phyloP scores from a whole-genome alignment of 1,140 invertebrate species.

The Idris sp. region DNA sequence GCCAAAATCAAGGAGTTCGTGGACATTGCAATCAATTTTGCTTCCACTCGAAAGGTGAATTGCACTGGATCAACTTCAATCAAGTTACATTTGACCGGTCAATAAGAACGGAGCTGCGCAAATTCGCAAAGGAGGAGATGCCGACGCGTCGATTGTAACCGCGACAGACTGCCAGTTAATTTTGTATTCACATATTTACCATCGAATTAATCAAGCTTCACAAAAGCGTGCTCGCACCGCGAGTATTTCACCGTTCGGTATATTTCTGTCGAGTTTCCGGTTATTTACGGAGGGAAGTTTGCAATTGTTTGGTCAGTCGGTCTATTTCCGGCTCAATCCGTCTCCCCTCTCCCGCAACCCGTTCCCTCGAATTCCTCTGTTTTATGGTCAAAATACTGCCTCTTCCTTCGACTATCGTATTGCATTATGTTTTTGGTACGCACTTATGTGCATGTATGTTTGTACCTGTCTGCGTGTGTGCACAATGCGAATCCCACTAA shows the following conservation, averaged over 20 bases:
- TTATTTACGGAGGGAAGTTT: conserved; percentile 73
- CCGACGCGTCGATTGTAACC: conserved; percentile 41
- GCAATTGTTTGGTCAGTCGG: conserved; percentile 73
- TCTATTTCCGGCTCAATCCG: conserved; percentile 70
- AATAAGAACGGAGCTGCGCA: conserved; percentile 38
- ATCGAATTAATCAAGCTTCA: conserved; percentile 71
- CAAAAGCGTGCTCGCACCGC: conserved; percentile 65
- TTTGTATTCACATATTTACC: conserved; percentile 69
- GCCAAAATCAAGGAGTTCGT: no score
- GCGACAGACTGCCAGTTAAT: conserved; percentile 65
- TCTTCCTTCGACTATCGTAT: conserved; percentile 38
- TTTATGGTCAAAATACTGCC: conserved; percentile 41
- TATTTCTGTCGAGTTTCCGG: conserved; percentile 72
- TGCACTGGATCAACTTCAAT: conserved; percentile 37
- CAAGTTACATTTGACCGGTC: conserved; percentile 40
- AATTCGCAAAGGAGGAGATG: conserved; percentile 46
- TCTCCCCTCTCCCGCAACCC: conserved; percentile 37
- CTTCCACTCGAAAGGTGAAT: conserved; percentile 18
- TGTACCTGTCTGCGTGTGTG: conserved; percentile 2
- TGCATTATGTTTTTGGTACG: conserved; percentile 33
- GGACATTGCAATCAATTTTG: conserved; percentile 15
- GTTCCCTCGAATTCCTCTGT: conserved; percentile 45
- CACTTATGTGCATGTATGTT: conserved; percentile 8
- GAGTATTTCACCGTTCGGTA: conserved; percentile 60
- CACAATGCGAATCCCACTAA: conserved; percentile 21